A percentile compares a stretch with the other conserved stretches of the same genome.
Evolutionary conservation across 2,113 vertebrate species (phyloP).

Genomic region (Centropus bengalensis): DNA sequence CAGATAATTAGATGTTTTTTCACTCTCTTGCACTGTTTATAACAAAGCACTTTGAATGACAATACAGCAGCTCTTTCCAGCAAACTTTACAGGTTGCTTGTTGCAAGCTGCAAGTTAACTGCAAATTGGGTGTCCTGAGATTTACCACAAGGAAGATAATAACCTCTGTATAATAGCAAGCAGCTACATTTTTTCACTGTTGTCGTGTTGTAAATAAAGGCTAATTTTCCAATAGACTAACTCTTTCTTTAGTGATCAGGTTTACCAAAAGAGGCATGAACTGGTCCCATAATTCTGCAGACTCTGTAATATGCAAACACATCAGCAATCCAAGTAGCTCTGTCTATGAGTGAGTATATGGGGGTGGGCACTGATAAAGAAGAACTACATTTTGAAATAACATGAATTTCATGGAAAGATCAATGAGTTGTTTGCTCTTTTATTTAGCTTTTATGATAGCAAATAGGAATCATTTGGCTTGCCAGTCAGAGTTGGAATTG

Average conservation of each 20-base stretch:
- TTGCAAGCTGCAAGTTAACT: slow-evolving; percentile 66
- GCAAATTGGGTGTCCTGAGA: slow-evolving; percentile 76
- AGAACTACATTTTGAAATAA: slow-evolving; percentile 35
- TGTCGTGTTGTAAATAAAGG: slow-evolving; percentile 57
- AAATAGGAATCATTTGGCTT: slow-evolving; percentile 39
- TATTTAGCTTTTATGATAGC: slow-evolving; percentile 49
- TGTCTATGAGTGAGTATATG: neutral
- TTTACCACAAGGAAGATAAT: slow-evolving; percentile 53
- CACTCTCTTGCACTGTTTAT: slow-evolving; percentile 11
- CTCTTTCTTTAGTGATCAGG: neutral
- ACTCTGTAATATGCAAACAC: neutral
- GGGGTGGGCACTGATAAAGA: neutral
- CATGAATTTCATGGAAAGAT: slow-evolving; percentile 40
- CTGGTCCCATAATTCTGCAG: slow-evolving; percentile 1
- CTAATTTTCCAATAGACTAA: slow-evolving; percentile 20
- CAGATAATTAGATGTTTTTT: slow-evolving; percentile 65
- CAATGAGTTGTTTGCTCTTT: slow-evolving; percentile 44
- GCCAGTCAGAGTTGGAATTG: slow-evolving; percentile 11
- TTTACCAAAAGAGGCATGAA: neutral
- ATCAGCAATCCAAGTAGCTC: neutral
- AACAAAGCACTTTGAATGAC: slow-evolving; percentile 56
- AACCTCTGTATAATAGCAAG: slow-evolving; percentile 31
- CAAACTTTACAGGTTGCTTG: slow-evolving; percentile 65
- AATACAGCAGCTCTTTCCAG: slow-evolving; percentile 48
- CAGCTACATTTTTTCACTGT: slow-evolving; percentile 26